These are phyloP conservation scores for Varanus komodoensis DNA, from an alignment of 2,113 vertebrate species.

Conservation along the genomic window DNA sequence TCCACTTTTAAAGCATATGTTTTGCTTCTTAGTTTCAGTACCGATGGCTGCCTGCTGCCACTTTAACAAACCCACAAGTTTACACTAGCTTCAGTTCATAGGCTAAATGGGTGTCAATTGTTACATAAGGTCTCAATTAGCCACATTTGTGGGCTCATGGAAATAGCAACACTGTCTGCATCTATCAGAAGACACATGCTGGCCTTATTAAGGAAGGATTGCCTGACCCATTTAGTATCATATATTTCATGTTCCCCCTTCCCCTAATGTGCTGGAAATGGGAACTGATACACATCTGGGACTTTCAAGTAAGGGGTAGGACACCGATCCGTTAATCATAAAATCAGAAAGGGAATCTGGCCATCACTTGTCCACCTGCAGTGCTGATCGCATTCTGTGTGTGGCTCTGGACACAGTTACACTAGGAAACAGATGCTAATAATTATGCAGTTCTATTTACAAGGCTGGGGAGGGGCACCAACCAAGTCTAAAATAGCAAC, in stretches of 20 bases:
- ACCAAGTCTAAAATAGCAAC: not conserved
- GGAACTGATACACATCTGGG: not conserved
- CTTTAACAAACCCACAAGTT: constrained; percentile 39
- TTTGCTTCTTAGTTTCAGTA: constrained; percentile 28
- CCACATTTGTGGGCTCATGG: constrained; percentile 2
- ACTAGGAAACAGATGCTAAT: constrained; percentile 7
- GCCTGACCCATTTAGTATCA: not conserved
- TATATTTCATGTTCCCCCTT: not conserved
- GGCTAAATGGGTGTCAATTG: not conserved
- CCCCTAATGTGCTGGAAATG: not conserved
- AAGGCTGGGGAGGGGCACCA: not conserved
- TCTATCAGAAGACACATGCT: not conserved
- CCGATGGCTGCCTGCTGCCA: constrained; percentile 31
- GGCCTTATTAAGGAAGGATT: not conserved
- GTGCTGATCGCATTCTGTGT: not conserved
- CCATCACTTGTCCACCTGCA: not conserved
- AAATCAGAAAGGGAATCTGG: not conserved
- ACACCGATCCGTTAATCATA: not conserved
- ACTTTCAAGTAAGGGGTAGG: not conserved
- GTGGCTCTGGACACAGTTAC: constrained; percentile 15
- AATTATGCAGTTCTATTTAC: not conserved
- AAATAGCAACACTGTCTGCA: not conserved
- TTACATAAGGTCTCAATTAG: constrained; percentile 48
- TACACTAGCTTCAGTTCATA: constrained; percentile 25
- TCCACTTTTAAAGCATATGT: not conserved